phyloP scores from a whole-genome alignment of 2,113 vertebrate species.

The Hylia prasina region DNA sequence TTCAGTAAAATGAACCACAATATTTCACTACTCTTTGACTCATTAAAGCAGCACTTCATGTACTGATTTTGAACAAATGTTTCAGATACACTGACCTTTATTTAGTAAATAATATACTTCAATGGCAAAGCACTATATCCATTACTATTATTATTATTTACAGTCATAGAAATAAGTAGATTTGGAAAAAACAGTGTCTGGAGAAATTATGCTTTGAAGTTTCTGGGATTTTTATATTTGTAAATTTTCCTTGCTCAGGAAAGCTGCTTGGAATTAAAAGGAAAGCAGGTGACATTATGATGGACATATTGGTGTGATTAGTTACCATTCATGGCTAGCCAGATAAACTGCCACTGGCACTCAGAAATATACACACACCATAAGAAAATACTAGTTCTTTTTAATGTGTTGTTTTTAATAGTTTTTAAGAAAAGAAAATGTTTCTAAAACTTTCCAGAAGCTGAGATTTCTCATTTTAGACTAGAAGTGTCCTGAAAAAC shows the following conservation, averaged over 20 bases:
- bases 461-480: not conserved
- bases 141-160: not conserved
- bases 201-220: not conserved
- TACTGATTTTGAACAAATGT: not conserved
- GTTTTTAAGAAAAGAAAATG: not conserved
- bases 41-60: not conserved
- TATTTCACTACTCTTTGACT: not conserved
- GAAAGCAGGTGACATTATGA: not conserved
- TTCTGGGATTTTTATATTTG: not conserved
- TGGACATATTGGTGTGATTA: not conserved
- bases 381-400: not conserved
- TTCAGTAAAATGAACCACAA: not conserved
- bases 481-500: not conserved
- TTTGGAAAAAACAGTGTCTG: not conserved
- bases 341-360: not conserved
- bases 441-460: not conserved
- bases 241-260: not conserved
- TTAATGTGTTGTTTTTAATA: not conserved
- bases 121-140: not conserved
- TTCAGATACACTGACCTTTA: not conserved
- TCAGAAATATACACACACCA: not conserved
- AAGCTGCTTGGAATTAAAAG: not conserved
- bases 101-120: not conserved
- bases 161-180: not conserved
- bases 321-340: not conserved